A percentile compares a stretch with the other conserved stretches of the same genome.
These are phyloP conservation scores for Ochotona curzoniae DNA, from an alignment of 2,113 vertebrate genomes.

Conservation along the genomic window DNA sequence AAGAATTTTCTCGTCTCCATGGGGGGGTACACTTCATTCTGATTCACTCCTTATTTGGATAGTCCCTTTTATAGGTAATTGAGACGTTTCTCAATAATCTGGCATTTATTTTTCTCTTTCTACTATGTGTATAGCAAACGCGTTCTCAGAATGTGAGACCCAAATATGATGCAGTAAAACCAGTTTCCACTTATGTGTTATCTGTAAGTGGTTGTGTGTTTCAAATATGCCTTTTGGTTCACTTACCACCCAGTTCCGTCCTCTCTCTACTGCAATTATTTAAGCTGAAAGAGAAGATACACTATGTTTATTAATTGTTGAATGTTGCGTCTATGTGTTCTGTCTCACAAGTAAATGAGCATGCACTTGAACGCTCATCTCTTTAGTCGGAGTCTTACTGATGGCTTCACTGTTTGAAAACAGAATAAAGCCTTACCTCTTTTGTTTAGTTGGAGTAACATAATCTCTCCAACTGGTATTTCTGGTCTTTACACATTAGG, in stretches of 20 bases:
- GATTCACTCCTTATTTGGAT: not conserved
- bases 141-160: not conserved
- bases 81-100: not conserved
- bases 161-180: not conserved
- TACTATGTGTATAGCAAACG: not conserved
- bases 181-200: not conserved
- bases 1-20: not conserved
- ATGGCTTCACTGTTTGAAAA: not conserved
- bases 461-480: not conserved
- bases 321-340: not conserved
- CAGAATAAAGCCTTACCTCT: not conserved
- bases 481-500: slow-evolving; percentile 1
- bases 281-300: not conserved
- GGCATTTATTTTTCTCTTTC: not conserved
- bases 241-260: not conserved
- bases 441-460: not conserved
- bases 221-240: not conserved
- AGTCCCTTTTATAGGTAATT: not conserved
- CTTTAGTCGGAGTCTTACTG: not conserved
- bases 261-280: not conserved
- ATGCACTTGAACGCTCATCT: not conserved
- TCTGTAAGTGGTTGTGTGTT: not conserved
- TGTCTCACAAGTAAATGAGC: not conserved
- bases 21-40: not conserved
- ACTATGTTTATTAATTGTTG: not conserved